Base-by-base conservation (phyloP, 2,888 invertebrate genomes). In the Aspidiotus rigidus region DNA sequence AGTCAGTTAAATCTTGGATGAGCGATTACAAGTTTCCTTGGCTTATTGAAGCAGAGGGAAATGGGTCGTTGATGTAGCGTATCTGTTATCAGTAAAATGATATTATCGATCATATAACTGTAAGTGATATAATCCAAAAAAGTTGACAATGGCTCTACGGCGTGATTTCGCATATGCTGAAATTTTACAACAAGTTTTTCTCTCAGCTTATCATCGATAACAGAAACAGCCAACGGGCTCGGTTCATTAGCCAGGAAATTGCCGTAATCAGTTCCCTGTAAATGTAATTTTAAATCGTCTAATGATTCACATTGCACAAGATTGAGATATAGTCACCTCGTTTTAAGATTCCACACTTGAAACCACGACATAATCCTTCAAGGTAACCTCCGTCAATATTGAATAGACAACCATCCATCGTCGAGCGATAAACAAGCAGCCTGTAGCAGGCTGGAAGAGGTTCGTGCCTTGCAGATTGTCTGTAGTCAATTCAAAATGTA, bases 91-190 rank as follows among this genome's bases (percentile, higher is more conserved):
- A 99, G 81, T 74, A 97, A 80, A 76, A 99, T 97, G 71, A 99
- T 99, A 79, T 99, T 99, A 79, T 99, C 99, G 78, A 99, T 99
- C 99, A 99, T 99, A 80, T 99, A 99, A 78, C 97, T 96, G 84
- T 98, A 98, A 75, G 98, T 99, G 73, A 99, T 98, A 78, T 95
- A 99, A 80, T 99, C 99, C 76, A 99, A 80, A 80, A 99, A 99
- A 64, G 94, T 97, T 62, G 97, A 90, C 72, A 99, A 81, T 2
- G 98, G 98, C 77, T 97, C 97, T 7, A 98, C 91, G 44, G 98
- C 94, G 78, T 99, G 97, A 79, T 96, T 98, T 72, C 99, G 85
- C 80, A 99, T 84, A 80, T 99, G 98, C 78, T 94, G 93, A 80
- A 99, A 99, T 79, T 99, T 99, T 75, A 95, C 89, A 9, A 99